Evolutionary conservation across 1,140 invertebrate species (phyloP), one percentile per base, ranked within the genome.

Genomic region (Euschistus heros): DNA sequence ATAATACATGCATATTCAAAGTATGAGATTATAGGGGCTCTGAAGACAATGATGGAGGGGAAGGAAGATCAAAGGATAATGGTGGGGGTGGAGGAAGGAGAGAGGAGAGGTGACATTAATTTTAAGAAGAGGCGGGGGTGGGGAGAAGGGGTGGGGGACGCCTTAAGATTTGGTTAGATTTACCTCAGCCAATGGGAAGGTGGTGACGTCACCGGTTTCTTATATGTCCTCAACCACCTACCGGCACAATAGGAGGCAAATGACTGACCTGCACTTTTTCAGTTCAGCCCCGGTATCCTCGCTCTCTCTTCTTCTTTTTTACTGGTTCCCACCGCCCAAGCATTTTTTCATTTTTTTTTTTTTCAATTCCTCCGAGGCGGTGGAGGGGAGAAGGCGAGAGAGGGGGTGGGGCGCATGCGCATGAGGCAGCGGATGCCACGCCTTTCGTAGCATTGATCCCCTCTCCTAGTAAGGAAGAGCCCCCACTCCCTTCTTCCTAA

Each of bases 41-140:
- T 20, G n/a, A 50, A 50, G 47, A 50, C 47, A 50, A 50, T 50
- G 47, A 50, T 50, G 47, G 47, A 50, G 47, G 47, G 47, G 47
- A 22, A 22, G 47, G 47, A 50, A 22, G 47, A 50, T 20, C n/a
- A 50, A 18, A 50, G 47, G 47, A 50, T 22, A 22, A 50, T 18
- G 47, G 47, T 18, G 47, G 47, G 47, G 47, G 47, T 18, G 47
- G 8, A 22, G n/a, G 47, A 50, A 22, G 17, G 47, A 50, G 47
- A 50, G 47, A 50, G 22, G 47, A 18, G 22, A 22, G 47, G n/a
- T 20, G 47, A 50, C 47, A 50, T 50, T 50, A 50, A 50, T 50
- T 50, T 50, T 50, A 50, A 50, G 47, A 50, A 50, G 47, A 22
- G 47, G n/a, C 22, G 17, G 14, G n/a, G 47, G 47, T 18, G 47